phyloP scores from a whole-genome alignment of 2,888 invertebrate genomes.

The Tryphoninae sp. region DNA sequence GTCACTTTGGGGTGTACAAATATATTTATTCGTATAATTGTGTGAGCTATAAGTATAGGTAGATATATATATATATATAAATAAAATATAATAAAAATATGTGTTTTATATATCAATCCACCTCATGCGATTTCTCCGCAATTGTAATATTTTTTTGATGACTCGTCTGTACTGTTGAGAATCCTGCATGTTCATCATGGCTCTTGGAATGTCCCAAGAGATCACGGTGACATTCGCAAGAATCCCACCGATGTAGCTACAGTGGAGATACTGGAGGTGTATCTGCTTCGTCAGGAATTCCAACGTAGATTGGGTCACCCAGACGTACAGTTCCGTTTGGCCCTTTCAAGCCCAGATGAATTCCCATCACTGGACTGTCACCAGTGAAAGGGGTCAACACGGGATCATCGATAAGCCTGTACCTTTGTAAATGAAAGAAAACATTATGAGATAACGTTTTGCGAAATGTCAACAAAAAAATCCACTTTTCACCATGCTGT shows the following conservation, averaged over 20 bases:
- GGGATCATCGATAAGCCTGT: constrained; percentile 80
- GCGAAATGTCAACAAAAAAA: not conserved
- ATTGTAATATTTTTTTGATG: not conserved
- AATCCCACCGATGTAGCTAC: constrained; percentile 79
- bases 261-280: constrained; percentile 69
- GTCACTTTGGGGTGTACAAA: constrained; percentile 40
- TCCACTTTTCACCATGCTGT: not conserved
- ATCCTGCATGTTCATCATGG: not conserved
- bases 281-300: constrained; percentile 72
- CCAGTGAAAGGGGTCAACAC: constrained; percentile 73
- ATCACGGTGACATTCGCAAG: constrained; percentile 71
- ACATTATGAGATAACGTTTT: not conserved
- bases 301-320: constrained; percentile 83
- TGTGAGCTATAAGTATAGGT: constrained; percentile 12
- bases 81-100: not conserved
- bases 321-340: constrained; percentile 79
- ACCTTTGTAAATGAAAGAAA: constrained; percentile 75
- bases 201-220: constrained; percentile 25
- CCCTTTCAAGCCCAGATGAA: constrained; percentile 82
- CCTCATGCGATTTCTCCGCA: constrained; percentile 30
- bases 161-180: not conserved
- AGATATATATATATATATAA: constrained; percentile 9
- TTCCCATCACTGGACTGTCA: constrained; percentile 82
- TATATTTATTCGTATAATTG: constrained; percentile 45
- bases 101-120: constrained; percentile 23